phyloP scores from a whole-genome alignment of 2,113 vertebrate genomes.

The Malurus elegans region DNA sequence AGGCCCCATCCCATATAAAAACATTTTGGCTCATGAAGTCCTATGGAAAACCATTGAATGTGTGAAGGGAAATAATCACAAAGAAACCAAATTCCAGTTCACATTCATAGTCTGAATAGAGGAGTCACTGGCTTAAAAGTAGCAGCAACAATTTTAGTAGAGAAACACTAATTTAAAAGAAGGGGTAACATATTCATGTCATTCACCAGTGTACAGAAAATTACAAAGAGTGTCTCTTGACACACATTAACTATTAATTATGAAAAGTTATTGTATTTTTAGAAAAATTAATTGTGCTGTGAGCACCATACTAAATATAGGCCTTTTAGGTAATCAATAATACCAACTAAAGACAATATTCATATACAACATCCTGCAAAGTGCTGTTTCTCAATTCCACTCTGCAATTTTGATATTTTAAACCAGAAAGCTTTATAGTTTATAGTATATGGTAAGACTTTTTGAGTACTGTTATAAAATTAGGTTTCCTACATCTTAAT shows the following conservation, averaged over 20 bases:
- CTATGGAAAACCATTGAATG: background rate
- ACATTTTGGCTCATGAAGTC: background rate
- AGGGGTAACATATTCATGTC: background rate
- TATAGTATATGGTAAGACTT: background rate
- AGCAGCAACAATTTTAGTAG: background rate
- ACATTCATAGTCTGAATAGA: background rate
- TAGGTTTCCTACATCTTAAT: slow-evolving; percentile 86
- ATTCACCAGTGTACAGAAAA: background rate
- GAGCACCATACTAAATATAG: background rate
- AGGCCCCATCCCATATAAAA: background rate
- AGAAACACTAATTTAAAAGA: background rate
- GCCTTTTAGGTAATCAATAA: background rate
- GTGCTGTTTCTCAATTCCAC: background rate
- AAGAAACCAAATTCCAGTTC: background rate
- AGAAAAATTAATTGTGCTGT: background rate
- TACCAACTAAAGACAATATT: background rate
- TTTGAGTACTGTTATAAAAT: background rate
- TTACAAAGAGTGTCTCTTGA: background rate
- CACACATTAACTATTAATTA: background rate
- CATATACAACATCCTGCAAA: background rate
- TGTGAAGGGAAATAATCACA: background rate
- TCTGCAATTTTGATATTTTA: background rate
- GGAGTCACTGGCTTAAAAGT: background rate
- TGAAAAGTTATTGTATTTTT: background rate
- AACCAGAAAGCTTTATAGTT: background rate